A percentile compares a stretch with the other conserved stretches of the same genome.
Conservation (phyloP, 2,797 vertebrate genomes). For the Eulemur mongoz region DNA sequence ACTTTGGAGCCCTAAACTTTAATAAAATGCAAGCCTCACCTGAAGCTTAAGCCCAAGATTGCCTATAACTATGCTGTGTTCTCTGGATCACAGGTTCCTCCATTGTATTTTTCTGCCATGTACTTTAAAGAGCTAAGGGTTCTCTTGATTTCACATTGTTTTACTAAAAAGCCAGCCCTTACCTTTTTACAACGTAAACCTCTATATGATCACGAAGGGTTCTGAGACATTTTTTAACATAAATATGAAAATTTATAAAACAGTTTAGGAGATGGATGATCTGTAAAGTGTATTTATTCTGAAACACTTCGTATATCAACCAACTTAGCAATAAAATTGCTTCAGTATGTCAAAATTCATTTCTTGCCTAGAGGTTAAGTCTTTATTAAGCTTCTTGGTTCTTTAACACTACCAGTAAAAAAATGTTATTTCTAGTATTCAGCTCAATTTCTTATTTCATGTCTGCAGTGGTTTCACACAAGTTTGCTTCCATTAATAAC, state of each 20-base stretch:
- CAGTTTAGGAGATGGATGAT: neutral
- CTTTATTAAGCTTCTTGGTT: neutral
- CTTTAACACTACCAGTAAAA: neutral
- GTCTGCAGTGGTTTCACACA: neutral
- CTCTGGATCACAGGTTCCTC: neutral
- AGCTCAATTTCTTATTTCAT: neutral
- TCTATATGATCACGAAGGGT: neutral
- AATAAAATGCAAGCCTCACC: neutral
- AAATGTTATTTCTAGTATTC: neutral
- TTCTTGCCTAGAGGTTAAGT: neutral
- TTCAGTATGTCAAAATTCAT: neutral
- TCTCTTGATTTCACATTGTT: neutral
- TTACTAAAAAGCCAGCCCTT: neutral
- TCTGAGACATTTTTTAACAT: neutral
- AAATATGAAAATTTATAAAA: conserved; percentile 25
- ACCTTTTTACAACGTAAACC: neutral
- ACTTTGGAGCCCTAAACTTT: neutral
- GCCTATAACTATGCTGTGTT: neutral
- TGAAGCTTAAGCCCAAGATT: neutral
- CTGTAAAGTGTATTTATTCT: neutral
- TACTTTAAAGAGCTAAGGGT: neutral
- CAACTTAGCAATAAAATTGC: neutral
- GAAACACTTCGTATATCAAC: neutral
- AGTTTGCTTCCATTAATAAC: neutral
- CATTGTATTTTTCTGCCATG: neutral